Evolutionary conservation across 2,888 invertebrate species (phyloP).

Genomic region (Ectemnius lituratus): DNA sequence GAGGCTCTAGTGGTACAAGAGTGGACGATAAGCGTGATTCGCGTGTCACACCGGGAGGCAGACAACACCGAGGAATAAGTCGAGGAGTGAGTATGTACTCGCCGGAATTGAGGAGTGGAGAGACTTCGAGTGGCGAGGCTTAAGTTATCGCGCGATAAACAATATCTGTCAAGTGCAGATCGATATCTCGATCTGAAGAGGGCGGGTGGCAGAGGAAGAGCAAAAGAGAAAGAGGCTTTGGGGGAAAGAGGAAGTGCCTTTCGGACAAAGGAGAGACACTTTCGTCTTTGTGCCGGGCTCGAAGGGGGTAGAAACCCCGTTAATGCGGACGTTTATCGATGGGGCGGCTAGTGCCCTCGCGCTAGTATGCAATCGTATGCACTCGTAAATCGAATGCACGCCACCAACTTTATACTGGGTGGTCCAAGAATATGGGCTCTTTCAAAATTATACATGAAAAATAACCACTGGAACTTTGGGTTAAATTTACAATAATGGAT

Average conservation of each 20-base stretch:
- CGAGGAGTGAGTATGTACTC: not conserved
- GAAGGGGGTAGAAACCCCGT: conserved; percentile 52
- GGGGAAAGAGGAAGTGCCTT: too few species aligned
- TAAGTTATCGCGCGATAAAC: conserved; percentile 7
- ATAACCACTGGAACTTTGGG: too few species aligned
- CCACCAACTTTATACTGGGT: not conserved
- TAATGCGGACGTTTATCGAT: conserved; percentile 62
- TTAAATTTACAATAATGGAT: too few species aligned
- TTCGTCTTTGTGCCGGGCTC: too few species aligned
- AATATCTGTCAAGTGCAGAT: conserved; percentile 2
- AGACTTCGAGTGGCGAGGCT: not conserved
- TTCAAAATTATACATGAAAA: too few species aligned
- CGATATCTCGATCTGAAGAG: not conserved
- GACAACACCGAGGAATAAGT: not conserved
- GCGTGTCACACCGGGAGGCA: too few species aligned
- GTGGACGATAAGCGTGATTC: too few species aligned
- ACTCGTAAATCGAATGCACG: conserved; percentile 12
- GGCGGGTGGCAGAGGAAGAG: not conserved
- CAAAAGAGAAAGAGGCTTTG: not conserved
- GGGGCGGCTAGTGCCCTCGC: conserved; percentile 32
- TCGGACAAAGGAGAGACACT: too few species aligned
- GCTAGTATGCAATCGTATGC: conserved; percentile 18
- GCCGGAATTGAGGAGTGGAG: not conserved
- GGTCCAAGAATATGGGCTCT: too few species aligned
- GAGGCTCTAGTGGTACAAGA: too few species aligned